phyloP scores from a whole-genome alignment of 2,113 vertebrate genomes.

The Mixornis gularis region DNA sequence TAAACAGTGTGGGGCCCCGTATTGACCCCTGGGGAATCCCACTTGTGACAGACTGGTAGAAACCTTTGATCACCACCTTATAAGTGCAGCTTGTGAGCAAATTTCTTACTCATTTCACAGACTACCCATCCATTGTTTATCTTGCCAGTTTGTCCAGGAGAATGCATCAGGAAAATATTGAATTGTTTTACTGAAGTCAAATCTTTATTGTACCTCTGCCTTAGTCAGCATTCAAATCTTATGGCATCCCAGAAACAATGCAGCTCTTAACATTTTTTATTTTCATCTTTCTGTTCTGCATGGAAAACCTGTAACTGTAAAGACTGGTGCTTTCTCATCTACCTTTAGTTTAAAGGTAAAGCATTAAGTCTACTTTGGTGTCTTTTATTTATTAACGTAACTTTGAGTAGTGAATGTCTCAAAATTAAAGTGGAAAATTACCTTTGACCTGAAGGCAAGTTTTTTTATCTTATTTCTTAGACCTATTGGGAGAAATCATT shows the following conservation, averaged over 20 bases:
- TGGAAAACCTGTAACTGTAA: not conserved
- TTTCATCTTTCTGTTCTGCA: not conserved
- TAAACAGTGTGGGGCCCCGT: rapidly evolving
- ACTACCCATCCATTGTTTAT: not conserved
- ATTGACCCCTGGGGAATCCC: not conserved
- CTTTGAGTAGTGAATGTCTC: not conserved
- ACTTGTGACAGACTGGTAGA: not conserved
- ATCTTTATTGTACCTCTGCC: not conserved
- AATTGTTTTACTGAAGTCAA: not conserved
- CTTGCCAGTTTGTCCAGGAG: not conserved
- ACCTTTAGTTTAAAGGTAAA: not conserved
- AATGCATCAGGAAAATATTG: not conserved
- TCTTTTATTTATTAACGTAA: not conserved
- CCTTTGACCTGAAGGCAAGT: not conserved
- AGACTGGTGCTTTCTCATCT: not conserved
- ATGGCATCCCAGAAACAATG: not conserved
- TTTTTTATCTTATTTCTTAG: not conserved
- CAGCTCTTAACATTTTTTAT: not conserved
- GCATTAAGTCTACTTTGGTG: not conserved
- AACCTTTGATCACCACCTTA: not conserved
- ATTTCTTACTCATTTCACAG: not conserved
- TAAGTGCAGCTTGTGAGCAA: not conserved
- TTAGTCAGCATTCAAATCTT: not conserved
- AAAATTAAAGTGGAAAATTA: not conserved
- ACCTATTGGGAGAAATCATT: not conserved